These are phyloP conservation scores for Leptoclinus maculatus DNA, from an alignment of 2,797 vertebrate species.

Conservation along the genomic window DNA sequence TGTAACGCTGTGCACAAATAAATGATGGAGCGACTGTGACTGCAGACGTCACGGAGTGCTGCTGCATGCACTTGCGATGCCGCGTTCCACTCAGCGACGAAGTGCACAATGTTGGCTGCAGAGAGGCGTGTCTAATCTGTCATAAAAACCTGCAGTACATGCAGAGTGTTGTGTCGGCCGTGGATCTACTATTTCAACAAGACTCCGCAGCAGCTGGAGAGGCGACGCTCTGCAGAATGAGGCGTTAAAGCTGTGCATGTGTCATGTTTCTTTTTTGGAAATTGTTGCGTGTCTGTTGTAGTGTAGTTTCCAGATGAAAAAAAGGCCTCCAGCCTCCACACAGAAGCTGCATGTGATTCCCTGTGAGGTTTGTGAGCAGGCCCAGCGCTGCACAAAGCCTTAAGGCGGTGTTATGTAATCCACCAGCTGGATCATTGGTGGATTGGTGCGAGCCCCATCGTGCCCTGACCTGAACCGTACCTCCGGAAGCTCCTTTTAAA, in stretches of 20 bases:
- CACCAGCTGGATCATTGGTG: constrained; percentile 78
- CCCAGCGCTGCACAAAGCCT: constrained; percentile 56
- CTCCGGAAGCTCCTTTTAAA: constrained; percentile 37
- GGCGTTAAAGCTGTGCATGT: constrained; percentile 28
- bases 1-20: constrained; percentile 51
- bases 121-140: constrained; percentile 65
- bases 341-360: constrained; percentile 58
- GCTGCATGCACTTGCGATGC: constrained; percentile 45
- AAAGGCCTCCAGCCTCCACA: constrained; percentile 53
- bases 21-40: constrained; percentile 18
- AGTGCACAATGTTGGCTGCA: constrained; percentile 62
- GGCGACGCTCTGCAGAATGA: constrained; percentile 34
- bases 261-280: constrained; percentile 21
- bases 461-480: constrained; percentile 45
- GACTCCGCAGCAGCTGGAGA: constrained; percentile 24
- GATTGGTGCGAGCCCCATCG: constrained; percentile 51
- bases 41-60: constrained; percentile 57
- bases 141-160: constrained; percentile 47
- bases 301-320: constrained; percentile 43
- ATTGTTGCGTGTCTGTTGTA: constrained; percentile 35
- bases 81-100: constrained; percentile 50
- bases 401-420: constrained; percentile 75
- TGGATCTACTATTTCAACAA: constrained; percentile 12
- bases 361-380: constrained; percentile 64
- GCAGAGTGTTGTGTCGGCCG: constrained; percentile 43